Base-by-base conservation (phyloP, 2,888 invertebrate species). In the Parthenolecanium corni region DNA sequence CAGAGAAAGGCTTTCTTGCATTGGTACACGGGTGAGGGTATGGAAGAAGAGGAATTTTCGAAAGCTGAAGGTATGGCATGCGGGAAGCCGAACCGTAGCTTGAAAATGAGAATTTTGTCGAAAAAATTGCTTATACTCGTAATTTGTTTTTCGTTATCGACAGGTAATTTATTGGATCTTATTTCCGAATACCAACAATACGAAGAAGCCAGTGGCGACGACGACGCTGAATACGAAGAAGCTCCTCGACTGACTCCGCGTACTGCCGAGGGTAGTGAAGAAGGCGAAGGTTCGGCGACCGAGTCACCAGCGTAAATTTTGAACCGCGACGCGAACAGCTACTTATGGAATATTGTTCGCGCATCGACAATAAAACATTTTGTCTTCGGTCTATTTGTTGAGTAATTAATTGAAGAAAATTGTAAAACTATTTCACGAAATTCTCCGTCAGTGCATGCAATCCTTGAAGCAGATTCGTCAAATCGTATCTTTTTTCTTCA, bases 11-110 rank as follows among this genome's bases (percentile, higher is more conserved):
- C 63, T 63, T 63, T 63, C 53, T 53, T 63, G 46, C 62, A 62
- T 62, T 62, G 62, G 62, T 62, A 62, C n/a, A 62, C 62, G 24
- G 52, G 52, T 11, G 63, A 63, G 18, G 63, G 63, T 9, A 63
- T 63, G 63, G 63, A 63, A 36, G 63, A 63, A 63, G 63, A 63
- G 12, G 63, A 63, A 47, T 63, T 63, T 47, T 52, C 63, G 4
- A 52, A 47, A 46, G 63, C 63, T 36, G 63, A 63, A 62, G 62
- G 58, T 58, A 58, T n/a, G n/a, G n/a, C n/a, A 31, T 25, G 6
- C 14, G 14, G 24, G 16, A 31, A 31, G 9, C 9, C 31, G 4
- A 31, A 31, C 31, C 9, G 4, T 9, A 9, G 4, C 31, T 31
- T 31, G 9, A 31, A 31, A 31, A 31, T 6, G 31, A 31, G 9